Base-by-base conservation (phyloP, 2,888 invertebrate genomes). In the Ornithoptera alexandrae region DNA sequence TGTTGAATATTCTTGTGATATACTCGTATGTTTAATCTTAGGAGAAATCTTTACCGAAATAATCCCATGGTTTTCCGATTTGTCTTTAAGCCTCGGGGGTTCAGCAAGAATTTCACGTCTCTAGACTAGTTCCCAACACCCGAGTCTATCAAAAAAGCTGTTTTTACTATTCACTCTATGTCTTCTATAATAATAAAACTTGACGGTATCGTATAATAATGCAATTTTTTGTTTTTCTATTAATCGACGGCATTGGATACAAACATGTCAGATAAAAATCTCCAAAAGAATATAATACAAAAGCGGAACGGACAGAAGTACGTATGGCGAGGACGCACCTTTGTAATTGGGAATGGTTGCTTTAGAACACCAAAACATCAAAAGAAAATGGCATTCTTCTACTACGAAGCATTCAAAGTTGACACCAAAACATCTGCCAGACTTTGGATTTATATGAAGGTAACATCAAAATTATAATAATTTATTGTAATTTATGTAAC, bases 381-480 rank as follows among this genome's bases (percentile, higher is more conserved):
- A 30, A 72, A 71, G 2, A 62, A 53, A 42, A 72, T 77, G 0
- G 60, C 81, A 0, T 78, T 86, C 59, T 89, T 90, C 74, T 90
- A 90, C 72, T 77, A 82, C 0, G 90, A 90, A 71, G 80, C 70
- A 53, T 90, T 90, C 75, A 81, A 82, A 71, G 89, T 90, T 1
- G 79, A 77, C 59, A 80, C 84, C 15, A 77, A 84, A 18, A 81
- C 80, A 10, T 81, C 84, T 0, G 81, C 81, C 0, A 83, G 80
- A 71, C 53, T 87, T 4, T 80, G 79, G 58, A 63, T 81, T 20
- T 67, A 74, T 30, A 74, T 80, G 72, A 73, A 74, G 74, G 78
- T 79, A 62, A 56, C 10, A 39, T 39, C 10, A 39, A 39, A 39
- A 10, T 10, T 39, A 39, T 39, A 39, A 39, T 39, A 39, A 10